Evolutionary conservation across 2,113 vertebrate genomes (phyloP).

Genomic region (Pseudolaguvia tuberculata): DNA sequence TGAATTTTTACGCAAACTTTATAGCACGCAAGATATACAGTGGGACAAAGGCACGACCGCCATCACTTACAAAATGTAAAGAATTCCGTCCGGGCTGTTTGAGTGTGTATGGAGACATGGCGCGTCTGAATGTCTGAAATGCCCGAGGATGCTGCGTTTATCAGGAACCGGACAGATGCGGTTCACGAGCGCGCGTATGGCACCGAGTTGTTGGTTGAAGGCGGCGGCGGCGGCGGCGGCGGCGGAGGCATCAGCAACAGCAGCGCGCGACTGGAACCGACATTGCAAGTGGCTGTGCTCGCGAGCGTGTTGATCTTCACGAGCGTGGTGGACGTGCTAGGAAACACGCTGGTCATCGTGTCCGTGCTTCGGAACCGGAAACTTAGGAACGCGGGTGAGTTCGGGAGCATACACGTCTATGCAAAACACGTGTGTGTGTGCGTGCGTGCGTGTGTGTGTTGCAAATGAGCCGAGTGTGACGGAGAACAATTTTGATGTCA

Average conservation of each 20-base stretch:
- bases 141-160: constrained; percentile 65
- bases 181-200: constrained; percentile 41
- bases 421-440: neutral
- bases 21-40: no score
- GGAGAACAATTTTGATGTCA: no score
- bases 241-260: neutral
- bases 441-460: no score
- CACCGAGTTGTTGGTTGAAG: neutral
- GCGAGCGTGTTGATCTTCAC: constrained; percentile 74
- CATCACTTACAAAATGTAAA: no score
- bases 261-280: constrained; percentile 58
- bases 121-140: constrained; percentile 53
- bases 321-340: constrained; percentile 73
- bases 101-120: neutral
- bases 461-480: no score
- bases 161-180: constrained; percentile 65
- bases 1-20: no score
- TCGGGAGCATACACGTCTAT: neutral
- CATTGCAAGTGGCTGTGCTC: constrained; percentile 68
- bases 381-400: constrained; percentile 75
- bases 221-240: no score
- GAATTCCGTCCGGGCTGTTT: neutral
- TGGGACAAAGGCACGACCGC: no score
- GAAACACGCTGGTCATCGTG: constrained; percentile 72
- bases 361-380: constrained; percentile 75